phyloP scores from a whole-genome alignment of 2,888 invertebrate genomes.

The Lasioglossum marginatum region DNA sequence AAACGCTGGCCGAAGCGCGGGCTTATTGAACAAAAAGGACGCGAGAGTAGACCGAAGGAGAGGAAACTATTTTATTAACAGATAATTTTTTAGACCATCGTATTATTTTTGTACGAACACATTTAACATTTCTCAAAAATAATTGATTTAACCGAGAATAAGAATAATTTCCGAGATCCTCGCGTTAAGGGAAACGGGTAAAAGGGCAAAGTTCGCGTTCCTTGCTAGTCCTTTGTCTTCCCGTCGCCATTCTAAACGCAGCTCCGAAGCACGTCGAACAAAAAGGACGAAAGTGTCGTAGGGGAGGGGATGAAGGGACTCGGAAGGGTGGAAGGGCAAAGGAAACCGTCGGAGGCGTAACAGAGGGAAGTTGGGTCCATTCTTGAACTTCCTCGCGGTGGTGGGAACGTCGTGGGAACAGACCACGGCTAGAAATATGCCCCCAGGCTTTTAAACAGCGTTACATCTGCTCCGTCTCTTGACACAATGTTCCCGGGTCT shows the following conservation, averaged over 20 bases:
- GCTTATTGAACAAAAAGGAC: constrained; percentile 15
- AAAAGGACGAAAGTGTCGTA: background rate
- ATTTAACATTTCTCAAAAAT: background rate
- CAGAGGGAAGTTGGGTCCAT: constrained; percentile 45
- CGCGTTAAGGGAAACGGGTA: background rate
- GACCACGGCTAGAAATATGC: constrained; percentile 37
- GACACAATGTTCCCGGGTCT: constrained; percentile 18
- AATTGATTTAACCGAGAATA: background rate
- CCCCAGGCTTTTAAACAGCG: constrained; percentile 34
- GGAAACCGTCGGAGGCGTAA: constrained; percentile 24
- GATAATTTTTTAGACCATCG: background rate
- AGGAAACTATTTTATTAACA: background rate
- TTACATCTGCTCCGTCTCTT: constrained; percentile 38
- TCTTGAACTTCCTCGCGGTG: constrained; percentile 52
- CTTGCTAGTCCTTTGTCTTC: background rate
- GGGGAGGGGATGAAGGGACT: background rate
- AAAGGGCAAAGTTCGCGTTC: background rate
- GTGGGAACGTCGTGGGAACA: constrained; percentile 21
- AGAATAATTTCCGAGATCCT: background rate
- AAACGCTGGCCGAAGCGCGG: constrained; percentile 20
- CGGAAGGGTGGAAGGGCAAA: background rate
- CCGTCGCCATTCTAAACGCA: background rate
- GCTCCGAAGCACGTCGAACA: background rate
- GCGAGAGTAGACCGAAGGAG: background rate
- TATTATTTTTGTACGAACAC: background rate